Conservation (phyloP, 1,140 invertebrate species). For the Caerostris darwini region DNA sequence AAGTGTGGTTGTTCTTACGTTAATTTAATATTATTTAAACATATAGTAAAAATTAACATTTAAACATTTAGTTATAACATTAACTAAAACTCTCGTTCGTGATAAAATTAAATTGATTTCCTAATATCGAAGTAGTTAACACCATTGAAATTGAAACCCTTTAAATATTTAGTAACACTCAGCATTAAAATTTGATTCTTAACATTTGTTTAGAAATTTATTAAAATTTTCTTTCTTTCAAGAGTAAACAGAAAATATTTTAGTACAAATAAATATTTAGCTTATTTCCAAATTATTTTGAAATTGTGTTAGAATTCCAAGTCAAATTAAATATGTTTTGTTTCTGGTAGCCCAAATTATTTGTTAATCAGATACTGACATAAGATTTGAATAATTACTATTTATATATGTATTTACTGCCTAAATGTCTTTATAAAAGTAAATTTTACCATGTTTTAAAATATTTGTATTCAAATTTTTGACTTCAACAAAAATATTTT, state of each 20-base stretch:
- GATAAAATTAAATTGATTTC: no score
- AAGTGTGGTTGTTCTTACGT: no score
- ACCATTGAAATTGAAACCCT: no score
- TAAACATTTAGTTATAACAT: no score
- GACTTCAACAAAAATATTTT: no score
- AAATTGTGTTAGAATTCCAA: not conserved
- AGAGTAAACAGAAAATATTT: not conserved
- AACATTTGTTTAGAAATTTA: not conserved
- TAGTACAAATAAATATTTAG: not conserved
- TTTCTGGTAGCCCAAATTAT: not conserved
- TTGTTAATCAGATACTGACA: not conserved
- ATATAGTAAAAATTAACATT: no score
- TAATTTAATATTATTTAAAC: no score
- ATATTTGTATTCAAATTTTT: not conserved
- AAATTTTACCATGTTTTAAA: not conserved
- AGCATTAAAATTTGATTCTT: not conserved
- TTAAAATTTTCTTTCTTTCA: not conserved
- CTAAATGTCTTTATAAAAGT: not conserved
- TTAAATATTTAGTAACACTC: not conserved
- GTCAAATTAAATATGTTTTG: not conserved
- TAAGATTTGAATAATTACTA: not conserved
- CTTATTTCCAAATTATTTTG: not conserved
- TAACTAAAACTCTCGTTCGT: no score
- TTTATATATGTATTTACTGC: not conserved
- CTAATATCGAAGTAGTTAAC: no score